Percentiles rank a stretch among this genome's conserved stretches.
These are phyloP conservation scores for Petromus typicus DNA, from an alignment of 2,113 vertebrate species.

Conservation along the genomic window DNA sequence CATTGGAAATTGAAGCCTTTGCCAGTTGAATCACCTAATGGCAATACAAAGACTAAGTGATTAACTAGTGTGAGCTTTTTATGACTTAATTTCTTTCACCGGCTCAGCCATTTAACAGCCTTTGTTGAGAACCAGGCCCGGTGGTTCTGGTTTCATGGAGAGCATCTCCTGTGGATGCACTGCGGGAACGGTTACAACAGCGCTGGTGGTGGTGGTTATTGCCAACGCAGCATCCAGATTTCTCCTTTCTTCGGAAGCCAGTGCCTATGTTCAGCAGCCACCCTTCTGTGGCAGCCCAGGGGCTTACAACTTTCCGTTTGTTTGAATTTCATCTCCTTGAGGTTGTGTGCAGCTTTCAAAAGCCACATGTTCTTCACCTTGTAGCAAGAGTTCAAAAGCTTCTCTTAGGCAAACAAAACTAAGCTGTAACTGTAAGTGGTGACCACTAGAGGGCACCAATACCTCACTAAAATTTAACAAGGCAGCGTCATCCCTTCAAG, in stretches of 20 bases:
- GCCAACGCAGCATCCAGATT: not conserved
- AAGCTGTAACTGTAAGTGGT: slow-evolving; percentile 2
- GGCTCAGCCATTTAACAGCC: not conserved
- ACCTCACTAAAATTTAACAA: slow-evolving; percentile 15
- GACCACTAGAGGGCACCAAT: slow-evolving; percentile 61
- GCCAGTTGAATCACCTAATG: not conserved
- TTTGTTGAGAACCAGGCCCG: not conserved
- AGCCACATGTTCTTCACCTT: not conserved
- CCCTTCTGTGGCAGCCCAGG: no score
- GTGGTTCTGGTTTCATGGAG: not conserved
- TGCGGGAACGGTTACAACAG: not conserved
- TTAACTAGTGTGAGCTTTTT: not conserved
- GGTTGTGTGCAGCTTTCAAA: not conserved
- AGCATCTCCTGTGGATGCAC: not conserved
- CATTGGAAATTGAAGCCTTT: not conserved
- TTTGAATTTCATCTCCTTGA: not conserved
- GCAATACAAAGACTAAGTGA: not conserved
- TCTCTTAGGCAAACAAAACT: not conserved
- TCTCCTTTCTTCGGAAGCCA: not conserved
- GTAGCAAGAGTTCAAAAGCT: not conserved
- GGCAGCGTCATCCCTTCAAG: not conserved
- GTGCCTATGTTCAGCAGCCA: not conserved
- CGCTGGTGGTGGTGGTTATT: not conserved
- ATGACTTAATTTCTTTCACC: slow-evolving; percentile 7
- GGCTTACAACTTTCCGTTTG: not conserved